phyloP scores from a whole-genome alignment of 2,888 invertebrate genomes.

The Lumbricus terrestris region DNA sequence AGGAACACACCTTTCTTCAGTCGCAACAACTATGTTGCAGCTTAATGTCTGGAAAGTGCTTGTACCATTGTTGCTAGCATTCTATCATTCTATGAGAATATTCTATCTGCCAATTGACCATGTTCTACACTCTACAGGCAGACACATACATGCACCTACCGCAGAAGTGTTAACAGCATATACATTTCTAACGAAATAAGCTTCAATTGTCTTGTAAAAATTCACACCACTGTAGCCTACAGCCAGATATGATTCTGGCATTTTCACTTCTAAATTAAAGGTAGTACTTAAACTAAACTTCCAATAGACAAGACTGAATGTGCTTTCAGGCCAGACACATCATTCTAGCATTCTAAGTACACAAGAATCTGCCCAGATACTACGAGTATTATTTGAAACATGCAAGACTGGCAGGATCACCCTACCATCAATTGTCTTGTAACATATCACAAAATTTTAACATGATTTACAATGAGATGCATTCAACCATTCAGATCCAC shows the following conservation, averaged over 20 bases:
- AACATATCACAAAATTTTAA: background rate
- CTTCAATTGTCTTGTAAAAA: background rate
- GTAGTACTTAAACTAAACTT: background rate
- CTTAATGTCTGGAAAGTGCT: background rate
- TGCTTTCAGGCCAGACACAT: background rate
- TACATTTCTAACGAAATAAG: too few species aligned
- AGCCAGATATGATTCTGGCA: too few species aligned
- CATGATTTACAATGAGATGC: background rate
- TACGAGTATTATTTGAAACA: background rate
- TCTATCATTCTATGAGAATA: background rate
- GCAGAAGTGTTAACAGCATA: background rate
- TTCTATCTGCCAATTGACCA: background rate
- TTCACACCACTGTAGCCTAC: too few species aligned
- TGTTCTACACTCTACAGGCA: background rate
- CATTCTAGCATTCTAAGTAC: background rate
- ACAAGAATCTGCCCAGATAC: background rate
- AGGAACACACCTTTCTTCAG: background rate
- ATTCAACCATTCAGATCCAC: background rate
- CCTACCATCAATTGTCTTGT: background rate
- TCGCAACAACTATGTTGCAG: background rate
- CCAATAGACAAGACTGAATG: too few species aligned
- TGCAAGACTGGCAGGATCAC: background rate
- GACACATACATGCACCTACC: background rate
- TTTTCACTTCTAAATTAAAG: background rate
- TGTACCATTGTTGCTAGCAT: background rate